Evolutionary conservation across 1,140 invertebrate genomes (phyloP), one percentile per base, ranked within the genome.

Genomic region (Saccostrea cuccullata): DNA sequence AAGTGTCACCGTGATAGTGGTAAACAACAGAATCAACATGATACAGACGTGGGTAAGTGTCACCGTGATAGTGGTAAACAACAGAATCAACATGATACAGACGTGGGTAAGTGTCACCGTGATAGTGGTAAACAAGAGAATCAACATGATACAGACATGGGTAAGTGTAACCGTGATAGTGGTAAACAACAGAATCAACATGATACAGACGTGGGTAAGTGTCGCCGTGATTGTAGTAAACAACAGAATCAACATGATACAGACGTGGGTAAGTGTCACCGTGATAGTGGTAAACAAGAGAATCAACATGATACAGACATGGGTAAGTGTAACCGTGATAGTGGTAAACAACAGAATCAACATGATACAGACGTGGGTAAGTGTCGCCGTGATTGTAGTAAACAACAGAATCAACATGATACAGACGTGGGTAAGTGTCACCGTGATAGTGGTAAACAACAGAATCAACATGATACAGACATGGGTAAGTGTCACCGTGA

Each of bases 141-240:
- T n/a, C n/a, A n/a, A 94, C 86, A 95, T 95, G 94, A 94, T 95
- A 67, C 98, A 99, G 95, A 99, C 99, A 0, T 98, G 99, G 91
- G 94, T 94, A 92, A 55, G 90, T 86, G 4, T 84, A 13, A 9
- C 77, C 20, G 8, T 82, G 55, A 5, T 77, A 1, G n/a, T 30
- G 26, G 26, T 9, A 47, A 26, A 47, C 20, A 30, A 23, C 23
- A 13, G 20, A n/a, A n/a, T n/a, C n/a, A n/a, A 94, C 86, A 95
- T 95, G 94, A 94, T 95, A 67, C 98, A 99, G 95, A 99, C 99
- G 0, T 98, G 99, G 91, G 94, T 94, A 92, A 55, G 90, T 86
- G 4, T 84, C n/a, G 15, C 77, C 20, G 8, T 82, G 55, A 5
- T 77, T 40, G n/a, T 30, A 11, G 26, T 9, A 47, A 26, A 47